Conservation (phyloP, 2,797 vertebrate genomes). For the Microctenopoma lineatum region DNA sequence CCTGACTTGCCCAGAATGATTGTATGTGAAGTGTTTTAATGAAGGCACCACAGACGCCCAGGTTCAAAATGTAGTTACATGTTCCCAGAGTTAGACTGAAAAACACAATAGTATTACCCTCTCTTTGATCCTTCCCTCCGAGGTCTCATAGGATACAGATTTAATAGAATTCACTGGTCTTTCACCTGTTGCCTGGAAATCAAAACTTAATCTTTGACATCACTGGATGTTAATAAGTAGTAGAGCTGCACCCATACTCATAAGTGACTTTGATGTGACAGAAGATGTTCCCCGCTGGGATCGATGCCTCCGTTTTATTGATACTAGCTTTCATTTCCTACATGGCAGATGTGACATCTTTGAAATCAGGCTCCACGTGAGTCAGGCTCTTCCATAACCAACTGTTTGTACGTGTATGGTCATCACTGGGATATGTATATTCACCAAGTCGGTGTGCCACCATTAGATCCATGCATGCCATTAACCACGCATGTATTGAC, state of each 20-base stretch:
- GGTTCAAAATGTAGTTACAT: slow-evolving; percentile 29
- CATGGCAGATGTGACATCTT: slow-evolving; percentile 5
- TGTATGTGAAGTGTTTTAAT: slow-evolving; percentile 47
- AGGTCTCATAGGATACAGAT: slow-evolving; percentile 16
- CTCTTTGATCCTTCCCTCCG: not conserved
- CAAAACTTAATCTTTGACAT: slow-evolving; percentile 48
- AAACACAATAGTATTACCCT: not conserved
- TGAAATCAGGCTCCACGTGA: slow-evolving; percentile 3
- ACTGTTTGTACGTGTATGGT: slow-evolving; percentile 44
- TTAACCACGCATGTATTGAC: slow-evolving; percentile 58
- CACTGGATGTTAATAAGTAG: slow-evolving; percentile 56
- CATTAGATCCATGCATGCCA: slow-evolving; percentile 61
- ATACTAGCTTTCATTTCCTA: slow-evolving; percentile 23
- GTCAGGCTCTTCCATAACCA: slow-evolving; percentile 8
- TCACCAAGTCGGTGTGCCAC: slow-evolving; percentile 51
- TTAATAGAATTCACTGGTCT: slow-evolving; percentile 30
- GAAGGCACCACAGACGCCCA: not conserved
- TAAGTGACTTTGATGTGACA: slow-evolving; percentile 43
- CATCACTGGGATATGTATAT: slow-evolving; percentile 47
- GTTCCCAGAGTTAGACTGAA: slow-evolving; percentile 25
- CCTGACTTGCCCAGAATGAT: slow-evolving; percentile 40
- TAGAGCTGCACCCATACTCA: slow-evolving; percentile 24
- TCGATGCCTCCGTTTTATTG: slow-evolving; percentile 32
- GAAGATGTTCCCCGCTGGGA: slow-evolving; percentile 22
- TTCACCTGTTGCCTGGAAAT: slow-evolving; percentile 66